Conservation (phyloP, 2,113 vertebrate genomes). For the Oncorhynchus gorbuscha region DNA sequence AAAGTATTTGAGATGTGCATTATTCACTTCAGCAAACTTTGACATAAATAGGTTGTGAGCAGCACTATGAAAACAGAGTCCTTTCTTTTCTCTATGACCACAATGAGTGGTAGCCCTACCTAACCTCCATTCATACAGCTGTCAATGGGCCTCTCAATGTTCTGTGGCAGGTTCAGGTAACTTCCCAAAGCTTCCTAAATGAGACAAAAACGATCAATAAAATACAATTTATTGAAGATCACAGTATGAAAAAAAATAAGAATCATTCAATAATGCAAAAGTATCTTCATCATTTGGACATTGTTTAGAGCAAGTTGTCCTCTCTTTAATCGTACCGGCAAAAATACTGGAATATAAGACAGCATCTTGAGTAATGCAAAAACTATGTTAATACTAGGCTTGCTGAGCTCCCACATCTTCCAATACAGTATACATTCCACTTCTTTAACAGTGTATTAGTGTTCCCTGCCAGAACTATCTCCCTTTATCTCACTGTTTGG, state of each 20-base stretch:
- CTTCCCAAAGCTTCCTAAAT: not conserved
- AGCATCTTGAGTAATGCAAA: too few species aligned
- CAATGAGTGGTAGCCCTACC: not conserved
- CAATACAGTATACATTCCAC: not conserved
- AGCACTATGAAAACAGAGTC: not conserved
- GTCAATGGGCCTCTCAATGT: too few species aligned
- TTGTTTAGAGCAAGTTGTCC: constrained; percentile 3
- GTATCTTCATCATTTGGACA: constrained; percentile 18
- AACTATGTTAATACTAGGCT: not conserved
- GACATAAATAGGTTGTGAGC: too few species aligned
- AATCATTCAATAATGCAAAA: constrained; percentile 25
- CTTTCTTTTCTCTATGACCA: not conserved
- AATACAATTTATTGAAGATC: constrained; percentile 41
- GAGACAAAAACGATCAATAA: constrained; percentile 18
- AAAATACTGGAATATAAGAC: not conserved
- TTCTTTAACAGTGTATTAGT: not conserved
- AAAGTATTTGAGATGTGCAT: too few species aligned
- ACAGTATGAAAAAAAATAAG: constrained; percentile 26
- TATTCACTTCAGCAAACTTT: too few species aligned
- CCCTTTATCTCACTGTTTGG: not conserved
- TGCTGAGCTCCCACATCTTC: not conserved
- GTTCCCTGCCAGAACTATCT: not conserved
- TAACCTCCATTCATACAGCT: not conserved
- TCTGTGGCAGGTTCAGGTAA: not conserved
- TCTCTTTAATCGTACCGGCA: not conserved